Evolutionary conservation across 2,113 vertebrate species (phyloP).

Genomic region (Stomatorhinus ivindoensis): DNA sequence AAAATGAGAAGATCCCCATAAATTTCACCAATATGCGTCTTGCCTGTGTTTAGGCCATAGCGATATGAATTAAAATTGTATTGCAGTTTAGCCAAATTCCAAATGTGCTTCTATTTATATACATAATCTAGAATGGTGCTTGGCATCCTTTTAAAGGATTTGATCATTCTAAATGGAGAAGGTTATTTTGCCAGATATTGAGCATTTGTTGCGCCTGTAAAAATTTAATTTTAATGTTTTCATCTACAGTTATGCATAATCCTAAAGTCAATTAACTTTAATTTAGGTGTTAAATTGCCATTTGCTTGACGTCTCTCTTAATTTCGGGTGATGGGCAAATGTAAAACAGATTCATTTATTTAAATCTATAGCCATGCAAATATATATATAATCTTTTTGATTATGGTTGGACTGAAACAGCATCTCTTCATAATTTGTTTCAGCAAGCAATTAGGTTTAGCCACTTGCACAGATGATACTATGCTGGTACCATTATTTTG

Average conservation of each 20-base stretch:
- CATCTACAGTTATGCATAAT: background rate
- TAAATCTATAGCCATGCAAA: background rate
- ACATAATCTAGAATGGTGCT: background rate
- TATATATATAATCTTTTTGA: background rate
- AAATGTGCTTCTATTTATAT: background rate
- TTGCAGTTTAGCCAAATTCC: background rate
- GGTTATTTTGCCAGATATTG: background rate
- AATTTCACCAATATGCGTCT: background rate
- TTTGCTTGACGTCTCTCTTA: background rate
- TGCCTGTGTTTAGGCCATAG: background rate
- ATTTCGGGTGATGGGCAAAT: background rate
- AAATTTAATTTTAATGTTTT: background rate
- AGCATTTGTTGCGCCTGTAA: background rate
- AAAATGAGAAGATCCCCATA: background rate
- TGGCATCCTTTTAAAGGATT: background rate
- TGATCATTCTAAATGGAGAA: background rate
- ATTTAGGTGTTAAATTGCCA: background rate
- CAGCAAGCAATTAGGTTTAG: background rate
- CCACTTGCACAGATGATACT: background rate
- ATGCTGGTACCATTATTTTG: background rate
- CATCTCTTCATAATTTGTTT: background rate
- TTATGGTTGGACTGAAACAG: background rate
- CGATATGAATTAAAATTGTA: background rate
- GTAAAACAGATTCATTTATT: background rate
- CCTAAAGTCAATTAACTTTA: background rate